Evolutionary conservation across 2,113 vertebrate genomes (phyloP).

Genomic region (Pongo abelii): DNA sequence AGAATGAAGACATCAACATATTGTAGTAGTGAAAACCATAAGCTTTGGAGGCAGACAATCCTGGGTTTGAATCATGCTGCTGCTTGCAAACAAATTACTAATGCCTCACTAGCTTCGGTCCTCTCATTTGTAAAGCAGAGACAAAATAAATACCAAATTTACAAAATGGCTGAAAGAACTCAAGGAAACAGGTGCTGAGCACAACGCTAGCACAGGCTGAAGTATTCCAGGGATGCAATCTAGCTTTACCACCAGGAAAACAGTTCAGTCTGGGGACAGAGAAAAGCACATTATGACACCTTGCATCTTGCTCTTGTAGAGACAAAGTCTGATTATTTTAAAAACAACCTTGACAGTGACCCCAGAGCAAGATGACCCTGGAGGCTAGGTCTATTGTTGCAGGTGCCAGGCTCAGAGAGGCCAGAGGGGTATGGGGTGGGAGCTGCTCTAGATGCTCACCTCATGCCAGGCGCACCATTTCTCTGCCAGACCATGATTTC

Average conservation of each 20-base stretch:
- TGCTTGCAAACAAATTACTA: neutral
- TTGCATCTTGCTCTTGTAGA: neutral
- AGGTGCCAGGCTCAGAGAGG: neutral
- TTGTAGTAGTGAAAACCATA: neutral
- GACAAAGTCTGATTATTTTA: neutral
- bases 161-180: neutral
- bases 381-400: fast-evolving
- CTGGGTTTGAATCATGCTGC: neutral
- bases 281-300: neutral
- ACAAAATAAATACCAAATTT: neutral
- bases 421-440: fast-evolving
- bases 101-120: neutral
- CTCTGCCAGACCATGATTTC: neutral
- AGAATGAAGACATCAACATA: neutral
- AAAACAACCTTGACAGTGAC: neutral
- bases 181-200: neutral
- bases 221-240: too few relatives aligned
- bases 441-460: neutral
- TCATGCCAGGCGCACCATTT: fast-evolving
- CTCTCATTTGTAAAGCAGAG: neutral
- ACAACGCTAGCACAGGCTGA: neutral
- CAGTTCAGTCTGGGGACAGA: neutral
- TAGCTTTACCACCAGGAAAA: neutral
- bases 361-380: neutral
- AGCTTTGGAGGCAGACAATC: neutral